Evolutionary conservation across 2,797 vertebrate species (phyloP).

Genomic region (Pangasius krempfi): DNA sequence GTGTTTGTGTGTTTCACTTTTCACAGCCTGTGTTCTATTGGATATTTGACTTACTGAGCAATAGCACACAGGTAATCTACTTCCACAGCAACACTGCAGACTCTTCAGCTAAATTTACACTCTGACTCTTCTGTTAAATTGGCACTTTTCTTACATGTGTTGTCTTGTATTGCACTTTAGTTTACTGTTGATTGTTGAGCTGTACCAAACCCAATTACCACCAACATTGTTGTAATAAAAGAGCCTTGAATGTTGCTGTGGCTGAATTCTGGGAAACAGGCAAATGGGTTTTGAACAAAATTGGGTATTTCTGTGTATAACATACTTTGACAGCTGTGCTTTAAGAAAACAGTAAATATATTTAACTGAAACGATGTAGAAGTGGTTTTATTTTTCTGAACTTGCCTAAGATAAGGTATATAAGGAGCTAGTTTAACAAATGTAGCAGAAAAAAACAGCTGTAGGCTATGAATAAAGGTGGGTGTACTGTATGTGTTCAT

Average conservation of each 20-base stretch:
- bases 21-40: neutral
- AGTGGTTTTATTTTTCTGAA: neutral
- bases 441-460: neutral
- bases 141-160: neutral
- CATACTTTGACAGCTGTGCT: neutral
- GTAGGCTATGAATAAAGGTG: conserved; percentile 5
- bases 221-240: neutral
- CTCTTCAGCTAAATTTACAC: neutral
- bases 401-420: neutral
- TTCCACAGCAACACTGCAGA: neutral
- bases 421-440: neutral
- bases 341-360: neutral
- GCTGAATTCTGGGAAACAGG: neutral
- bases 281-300: neutral
- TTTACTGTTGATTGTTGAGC: neutral
- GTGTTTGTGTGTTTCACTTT: neutral
- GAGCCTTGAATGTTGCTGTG: neutral
- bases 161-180: neutral
- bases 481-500: neutral
- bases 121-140: neutral
- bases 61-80: neutral
- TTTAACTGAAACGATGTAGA: neutral
- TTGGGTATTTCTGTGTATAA: no score
- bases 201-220: neutral
- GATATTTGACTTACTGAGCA: neutral